Evolutionary conservation across 2,797 vertebrate species (phyloP).

Genomic region (Tauraco hartlaubi): DNA sequence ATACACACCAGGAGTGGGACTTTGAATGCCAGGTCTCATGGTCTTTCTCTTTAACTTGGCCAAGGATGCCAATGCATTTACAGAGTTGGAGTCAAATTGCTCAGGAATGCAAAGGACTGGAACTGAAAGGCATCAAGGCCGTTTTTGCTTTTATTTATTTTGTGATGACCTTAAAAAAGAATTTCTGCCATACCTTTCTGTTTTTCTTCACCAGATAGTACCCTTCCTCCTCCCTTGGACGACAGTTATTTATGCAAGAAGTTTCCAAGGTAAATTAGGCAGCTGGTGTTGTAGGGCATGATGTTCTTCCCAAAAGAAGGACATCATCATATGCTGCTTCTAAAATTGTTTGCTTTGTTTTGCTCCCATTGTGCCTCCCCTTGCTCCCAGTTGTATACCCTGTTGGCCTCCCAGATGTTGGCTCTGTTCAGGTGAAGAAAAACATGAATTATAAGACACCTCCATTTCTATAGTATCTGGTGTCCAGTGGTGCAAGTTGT

Average conservation of each 20-base stretch:
- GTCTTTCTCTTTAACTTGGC: conserved; percentile 56
- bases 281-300: background rate
- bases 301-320: background rate
- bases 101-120: conserved; percentile 58
- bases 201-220: background rate
- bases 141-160: conserved; percentile 53
- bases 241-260: background rate
- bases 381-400: background rate
- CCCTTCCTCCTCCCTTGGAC: background rate
- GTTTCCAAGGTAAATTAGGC: background rate
- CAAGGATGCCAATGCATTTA: conserved; percentile 55
- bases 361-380: background rate
- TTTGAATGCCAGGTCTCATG: conserved; percentile 49
- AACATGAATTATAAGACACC: background rate
- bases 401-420: background rate
- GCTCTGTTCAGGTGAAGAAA: background rate
- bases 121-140: conserved; percentile 43
- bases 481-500: background rate
- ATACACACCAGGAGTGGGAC: background rate
- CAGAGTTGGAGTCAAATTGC: conserved; percentile 48
- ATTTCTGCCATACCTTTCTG: background rate
- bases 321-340: background rate
- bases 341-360: background rate
- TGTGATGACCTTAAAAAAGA: conserved; percentile 29
- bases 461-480: background rate